These are phyloP conservation scores for Leucania comma DNA, from an alignment of 2,888 invertebrate species.

Conservation along the genomic window DNA sequence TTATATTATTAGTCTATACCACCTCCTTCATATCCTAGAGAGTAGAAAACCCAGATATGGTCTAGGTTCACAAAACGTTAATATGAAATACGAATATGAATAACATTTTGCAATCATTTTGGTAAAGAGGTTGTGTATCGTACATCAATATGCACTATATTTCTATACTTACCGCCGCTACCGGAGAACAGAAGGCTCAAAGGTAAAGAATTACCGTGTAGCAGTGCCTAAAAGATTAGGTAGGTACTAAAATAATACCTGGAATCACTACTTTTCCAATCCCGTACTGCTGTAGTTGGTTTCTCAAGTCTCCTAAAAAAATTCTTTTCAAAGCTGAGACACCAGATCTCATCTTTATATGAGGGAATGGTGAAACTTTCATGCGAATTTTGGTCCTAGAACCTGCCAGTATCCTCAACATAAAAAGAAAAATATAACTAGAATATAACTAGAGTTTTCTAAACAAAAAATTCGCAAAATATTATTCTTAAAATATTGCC, in stretches of 20 bases:
- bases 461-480: too few species aligned
- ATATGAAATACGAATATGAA: neutral
- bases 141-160: neutral
- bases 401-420: too few species aligned
- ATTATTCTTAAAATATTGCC: too few species aligned
- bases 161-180: neutral
- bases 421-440: too few species aligned
- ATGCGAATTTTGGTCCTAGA: neutral
- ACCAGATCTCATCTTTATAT: neutral
- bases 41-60: neutral
- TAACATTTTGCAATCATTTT: neutral
- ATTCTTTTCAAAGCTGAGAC: neutral
- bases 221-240: neutral
- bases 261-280: neutral
- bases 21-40: conserved; percentile 19
- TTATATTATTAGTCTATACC: conserved; percentile 33
- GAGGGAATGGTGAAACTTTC: neutral
- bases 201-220: neutral
- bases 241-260: neutral
- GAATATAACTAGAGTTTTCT: too few species aligned
- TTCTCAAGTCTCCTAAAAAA: neutral
- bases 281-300: neutral
- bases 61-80: neutral
- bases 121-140: neutral
- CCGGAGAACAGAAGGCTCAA: neutral